Evolutionary conservation across 1,140 invertebrate species (phyloP), one percentile per base, ranked within the genome.

Genomic region (Trissolcus basalis): DNA sequence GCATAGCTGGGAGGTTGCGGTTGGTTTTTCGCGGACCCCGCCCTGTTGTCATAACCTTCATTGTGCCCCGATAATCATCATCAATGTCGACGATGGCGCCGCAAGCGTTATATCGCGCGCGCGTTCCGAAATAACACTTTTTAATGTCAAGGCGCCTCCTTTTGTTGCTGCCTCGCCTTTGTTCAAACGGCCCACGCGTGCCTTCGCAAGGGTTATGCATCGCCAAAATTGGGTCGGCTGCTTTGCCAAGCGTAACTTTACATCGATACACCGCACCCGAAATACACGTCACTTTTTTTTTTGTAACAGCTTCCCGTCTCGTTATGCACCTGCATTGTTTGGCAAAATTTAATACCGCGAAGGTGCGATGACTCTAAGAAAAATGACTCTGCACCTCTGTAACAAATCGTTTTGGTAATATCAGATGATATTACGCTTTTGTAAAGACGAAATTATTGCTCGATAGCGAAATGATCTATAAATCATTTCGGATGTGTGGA

Each of bases 71-170:
- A 77, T 77, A 70, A 67, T 64, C 60, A 67, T 69, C 64, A 64
- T 58, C 58, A 63, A 56, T 63, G 72, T 58, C 44, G 10, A 33
- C 72, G 54, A 49, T 63, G 55, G 33, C 68, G 59, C 68, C 59
- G 59, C 59, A 59, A 58, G 68, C 61, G 61, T 47, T 69, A 63
- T 68, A 65, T 78, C 75, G 64, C 75, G 68, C 67, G 72, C 75
- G 64, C 75, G 68, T 61, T 77, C 75, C 56, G 68, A 72, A 77
- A 78, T 69, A 78, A 78, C 69, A 70, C 64, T 78, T 78, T 78
- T 78, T 78, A 78, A 78, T 78, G 76, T 78, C 76, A 78, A 78
- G 76, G 76, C 59, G 48, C 44, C 76, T 39, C 19, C n/a, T 74
- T 74, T 70, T 78, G 70, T 78, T 73, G 61, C 48, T 56, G 33